These are phyloP conservation scores for Alethe castanea DNA, from an alignment of 2,113 vertebrate genomes.

Conservation along the genomic window DNA sequence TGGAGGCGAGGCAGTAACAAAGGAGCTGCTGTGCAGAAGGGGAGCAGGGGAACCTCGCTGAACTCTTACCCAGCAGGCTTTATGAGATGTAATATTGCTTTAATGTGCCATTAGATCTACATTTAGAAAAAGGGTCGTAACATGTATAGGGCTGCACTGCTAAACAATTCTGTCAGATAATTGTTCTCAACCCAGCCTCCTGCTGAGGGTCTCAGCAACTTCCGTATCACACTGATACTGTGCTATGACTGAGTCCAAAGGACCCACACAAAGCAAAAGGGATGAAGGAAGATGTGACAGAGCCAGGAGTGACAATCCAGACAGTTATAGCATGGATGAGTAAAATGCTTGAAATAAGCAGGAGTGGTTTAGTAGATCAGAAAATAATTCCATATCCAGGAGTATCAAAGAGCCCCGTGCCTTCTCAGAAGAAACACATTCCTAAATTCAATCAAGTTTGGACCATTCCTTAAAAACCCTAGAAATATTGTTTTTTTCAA, in stretches of 20 bases:
- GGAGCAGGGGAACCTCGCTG: neutral
- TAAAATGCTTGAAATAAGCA: neutral
- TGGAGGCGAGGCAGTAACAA: constrained; percentile 12
- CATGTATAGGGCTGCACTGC: neutral
- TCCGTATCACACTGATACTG: neutral
- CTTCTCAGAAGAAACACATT: neutral
- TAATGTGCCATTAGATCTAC: constrained; percentile 16
- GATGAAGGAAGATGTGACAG: neutral
- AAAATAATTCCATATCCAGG: neutral
- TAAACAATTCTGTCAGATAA: neutral
- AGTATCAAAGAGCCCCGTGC: neutral
- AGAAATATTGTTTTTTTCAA: neutral
- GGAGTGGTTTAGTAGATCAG: neutral
- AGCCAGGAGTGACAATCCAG: neutral
- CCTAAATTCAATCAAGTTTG: neutral
- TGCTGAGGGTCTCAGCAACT: constrained; percentile 2
- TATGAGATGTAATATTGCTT: constrained; percentile 1
- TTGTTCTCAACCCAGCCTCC: constrained; percentile 29
- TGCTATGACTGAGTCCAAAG: neutral
- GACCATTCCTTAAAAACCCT: neutral
- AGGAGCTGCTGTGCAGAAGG: constrained; percentile 34
- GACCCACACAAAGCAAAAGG: neutral
- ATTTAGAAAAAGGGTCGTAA: constrained; percentile 8
- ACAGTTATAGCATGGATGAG: neutral
- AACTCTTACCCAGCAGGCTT: constrained; percentile 40